Conservation (phyloP, 2,888 invertebrate species). For the Microplitis manilae region DNA sequence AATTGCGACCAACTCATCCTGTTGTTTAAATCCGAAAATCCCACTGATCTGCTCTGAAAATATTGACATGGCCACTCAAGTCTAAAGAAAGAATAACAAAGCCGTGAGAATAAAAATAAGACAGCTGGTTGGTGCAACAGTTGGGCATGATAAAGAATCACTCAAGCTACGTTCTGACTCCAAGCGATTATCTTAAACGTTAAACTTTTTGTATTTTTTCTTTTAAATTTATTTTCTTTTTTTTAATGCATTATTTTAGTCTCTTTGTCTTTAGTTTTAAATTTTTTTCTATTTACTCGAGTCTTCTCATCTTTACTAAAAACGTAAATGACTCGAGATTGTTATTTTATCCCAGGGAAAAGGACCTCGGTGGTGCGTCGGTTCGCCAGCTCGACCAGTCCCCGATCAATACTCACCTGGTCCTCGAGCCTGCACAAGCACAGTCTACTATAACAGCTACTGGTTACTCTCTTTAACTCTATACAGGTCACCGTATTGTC, state of each 20-base stretch:
- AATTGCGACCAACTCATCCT: neutral
- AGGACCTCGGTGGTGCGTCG: constrained; percentile 46
- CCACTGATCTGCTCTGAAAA: neutral
- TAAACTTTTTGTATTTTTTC: constrained; percentile 26
- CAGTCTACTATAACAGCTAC: neutral
- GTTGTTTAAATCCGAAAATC: neutral
- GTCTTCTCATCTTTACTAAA: neutral
- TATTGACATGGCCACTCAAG: neutral
- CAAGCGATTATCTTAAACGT: neutral
- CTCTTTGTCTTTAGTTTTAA: neutral
- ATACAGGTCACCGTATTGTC: neutral
- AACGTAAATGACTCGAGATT: constrained; percentile 22
- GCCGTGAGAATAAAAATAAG: constrained; percentile 9
- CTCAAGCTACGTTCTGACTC: constrained; percentile 22
- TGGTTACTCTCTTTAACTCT: neutral
- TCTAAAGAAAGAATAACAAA: constrained; percentile 10
- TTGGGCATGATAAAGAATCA: constrained; percentile 50
- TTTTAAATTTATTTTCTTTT: constrained; percentile 17
- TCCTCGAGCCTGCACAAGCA: constrained; percentile 47
- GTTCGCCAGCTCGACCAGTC: constrained; percentile 58
- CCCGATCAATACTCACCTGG: constrained; percentile 69
- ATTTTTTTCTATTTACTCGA: constrained; percentile 20
- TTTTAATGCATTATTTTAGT: neutral
- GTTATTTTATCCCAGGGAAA: constrained; percentile 43
- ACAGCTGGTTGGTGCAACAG: constrained; percentile 47